Evolutionary conservation across 2,888 invertebrate species (phyloP).

Genomic region (Himalopsyche tibetana): DNA sequence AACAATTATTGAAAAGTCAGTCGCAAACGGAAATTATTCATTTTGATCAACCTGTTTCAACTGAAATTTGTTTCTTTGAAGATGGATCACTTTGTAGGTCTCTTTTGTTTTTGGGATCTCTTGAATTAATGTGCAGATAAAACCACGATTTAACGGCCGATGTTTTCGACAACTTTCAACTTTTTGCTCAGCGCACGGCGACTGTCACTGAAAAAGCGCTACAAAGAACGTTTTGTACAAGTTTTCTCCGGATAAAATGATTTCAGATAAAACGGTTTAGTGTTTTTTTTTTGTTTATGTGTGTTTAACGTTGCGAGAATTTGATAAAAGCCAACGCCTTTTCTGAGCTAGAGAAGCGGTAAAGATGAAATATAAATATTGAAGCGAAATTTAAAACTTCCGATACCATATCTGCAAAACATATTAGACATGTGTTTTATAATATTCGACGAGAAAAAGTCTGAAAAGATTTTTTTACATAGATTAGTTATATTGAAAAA

Average conservation of each 20-base stretch:
- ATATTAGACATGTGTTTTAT: not conserved
- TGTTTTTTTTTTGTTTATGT: conserved; percentile 41
- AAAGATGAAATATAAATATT: conserved; percentile 38
- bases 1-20: too few species aligned
- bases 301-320: conserved; percentile 40
- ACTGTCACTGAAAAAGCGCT: not conserved
- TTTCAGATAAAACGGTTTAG: conserved; percentile 42
- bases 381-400: conserved; percentile 37
- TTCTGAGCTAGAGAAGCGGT: not conserved
- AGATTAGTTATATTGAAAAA: not conserved
- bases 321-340: conserved; percentile 19
- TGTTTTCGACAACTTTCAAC: conserved; percentile 40
- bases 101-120: conserved; percentile 36
- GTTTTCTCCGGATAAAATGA: conserved; percentile 42
- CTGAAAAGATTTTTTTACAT: too few species aligned
- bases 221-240: conserved; percentile 20
- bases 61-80: conserved; percentile 41
- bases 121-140: conserved; percentile 39
- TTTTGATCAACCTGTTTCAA: conserved; percentile 18
- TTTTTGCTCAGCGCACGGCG: conserved; percentile 16
- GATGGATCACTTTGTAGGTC: conserved; percentile 17
- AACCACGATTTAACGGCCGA: conserved; percentile 42
- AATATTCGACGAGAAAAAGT: not conserved
- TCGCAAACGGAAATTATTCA: not conserved
- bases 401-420: not conserved